Base-by-base conservation (phyloP, 2,888 invertebrate species). In the Drosophila yooni region DNA sequence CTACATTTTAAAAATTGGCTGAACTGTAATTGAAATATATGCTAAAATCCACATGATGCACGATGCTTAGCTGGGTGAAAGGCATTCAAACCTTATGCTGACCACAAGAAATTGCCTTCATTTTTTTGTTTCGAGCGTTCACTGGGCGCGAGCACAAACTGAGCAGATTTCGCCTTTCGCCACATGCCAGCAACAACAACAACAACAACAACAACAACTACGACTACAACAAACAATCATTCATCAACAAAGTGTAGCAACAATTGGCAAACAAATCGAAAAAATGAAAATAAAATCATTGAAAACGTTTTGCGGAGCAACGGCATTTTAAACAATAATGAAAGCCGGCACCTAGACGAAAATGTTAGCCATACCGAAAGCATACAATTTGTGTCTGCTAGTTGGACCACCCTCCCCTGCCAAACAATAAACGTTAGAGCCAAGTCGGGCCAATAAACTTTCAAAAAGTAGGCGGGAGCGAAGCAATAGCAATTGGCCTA, bases 181-280 rank as follows among this genome's bases (percentile, higher is more conserved):
- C 72, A 29, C 36, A 48, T 48, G 27, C 18, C 27, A 43, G 15
- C 52, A 65, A 48, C 58, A 63, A 52, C 27, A 67, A 18, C 11
- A 71, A 46, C 11, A 71, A 46, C 36, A 51, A 31, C 31, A 36
- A 54, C 11, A 56, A 15, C 50, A 63, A 63, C 46, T 25, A 7
- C 21, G 15, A 46, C 25, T 2, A 25, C 46, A 46, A 25, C 25
- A 46, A 46, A 46, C 70, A 78, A 72, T 76, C 76, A 79, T 76
- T 53, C 76, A 83, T 81, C 76, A 83, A 63, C 69, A 74, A 76
- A 83, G 65, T 81, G 71, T 81, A 66, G 68, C 81, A 79, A 79
- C 81, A 81, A 86, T 83, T 83, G 82, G 81, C 73, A 73, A 72
- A 58, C 58, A 73, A 77, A 70, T 74, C 74, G 62, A 56, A 38